Base-by-base conservation (phyloP, 2,797 vertebrate genomes). In the Hippoglossus hippoglossus region DNA sequence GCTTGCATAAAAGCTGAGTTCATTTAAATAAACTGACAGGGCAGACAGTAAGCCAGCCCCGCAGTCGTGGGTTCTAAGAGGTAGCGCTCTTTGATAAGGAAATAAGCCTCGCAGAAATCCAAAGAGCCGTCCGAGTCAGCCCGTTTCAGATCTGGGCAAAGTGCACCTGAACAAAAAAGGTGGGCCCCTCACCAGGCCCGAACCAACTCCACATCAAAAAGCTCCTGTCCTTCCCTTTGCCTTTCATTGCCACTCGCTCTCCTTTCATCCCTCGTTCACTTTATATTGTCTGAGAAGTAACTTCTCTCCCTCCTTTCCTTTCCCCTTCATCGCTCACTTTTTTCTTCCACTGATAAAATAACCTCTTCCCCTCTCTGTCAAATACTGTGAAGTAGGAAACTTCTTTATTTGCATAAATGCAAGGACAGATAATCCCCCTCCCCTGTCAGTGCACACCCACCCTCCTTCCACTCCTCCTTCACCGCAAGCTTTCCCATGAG, bases 391-490 rank as follows among this genome's bases (percentile, higher is more conserved):
- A 64, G 62, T 52, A 67, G 59, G 57, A 77, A 73, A 69, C 47
- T 57, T 78, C 70, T 58, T 71, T 34, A 75, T 90, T 70, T 81
- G 63, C 75, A 85, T 87, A 86, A 90, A 91, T 64, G 76, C 82
- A 89, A 87, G 86, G 84, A 82, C 83, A 75, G 73, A 86, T 87
- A 79, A 90, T 87, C 77, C 70, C 76, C 5, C 26, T 25, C 63
- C 39, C 54, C 67, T 63, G 66, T 82, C 31, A 75, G 54, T 28
- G 69, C 65, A 67, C 69, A 58, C 39, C 55, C 7, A 6, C 34
- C 67, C 70, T 78, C 70, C 75, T 51, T 72, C 67, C 53, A 46
- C 51, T 58, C 74, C 51, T 65, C 52, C 65, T 61, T 49, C 34
- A 11, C 12, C 41, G 39, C 56, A 56, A 2, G 8, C 72, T 70